Evolutionary conservation across 1,140 invertebrate genomes (phyloP).

Genomic region (Trichonephila clavipes): DNA sequence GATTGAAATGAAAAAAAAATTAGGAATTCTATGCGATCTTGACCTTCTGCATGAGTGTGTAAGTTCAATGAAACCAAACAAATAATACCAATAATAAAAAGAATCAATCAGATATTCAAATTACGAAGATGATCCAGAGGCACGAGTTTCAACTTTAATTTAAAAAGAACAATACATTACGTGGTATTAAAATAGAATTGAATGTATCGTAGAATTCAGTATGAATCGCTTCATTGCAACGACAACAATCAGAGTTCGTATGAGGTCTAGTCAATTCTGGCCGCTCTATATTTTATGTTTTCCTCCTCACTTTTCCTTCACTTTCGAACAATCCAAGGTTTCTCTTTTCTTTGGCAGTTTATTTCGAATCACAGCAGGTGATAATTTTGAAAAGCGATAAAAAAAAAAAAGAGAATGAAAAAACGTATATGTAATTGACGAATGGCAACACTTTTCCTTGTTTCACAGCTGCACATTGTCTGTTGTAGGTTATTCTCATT

Average conservation of each 20-base stretch:
- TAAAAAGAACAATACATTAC: neutral
- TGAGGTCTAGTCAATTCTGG: neutral
- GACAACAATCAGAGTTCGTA: neutral
- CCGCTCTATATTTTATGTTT: neutral
- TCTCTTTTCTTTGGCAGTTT: neutral
- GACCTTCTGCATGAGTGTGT: neutral
- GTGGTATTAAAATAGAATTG: neutral
- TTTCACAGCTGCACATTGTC: neutral
- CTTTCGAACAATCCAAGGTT: neutral
- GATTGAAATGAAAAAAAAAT: too few species aligned
- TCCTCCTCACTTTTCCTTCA: neutral
- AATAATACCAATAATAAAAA: neutral
- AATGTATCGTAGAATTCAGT: neutral
- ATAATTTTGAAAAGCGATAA: neutral
- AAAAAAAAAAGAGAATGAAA: neutral
- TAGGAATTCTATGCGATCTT: neutral
- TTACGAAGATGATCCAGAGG: neutral
- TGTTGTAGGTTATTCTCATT: neutral
- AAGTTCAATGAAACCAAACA: conserved; percentile 9
- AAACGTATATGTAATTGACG: neutral
- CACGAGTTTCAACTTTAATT: neutral
- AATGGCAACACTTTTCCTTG: neutral
- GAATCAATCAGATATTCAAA: neutral
- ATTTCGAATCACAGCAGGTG: neutral
- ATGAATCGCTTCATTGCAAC: neutral